Evolutionary conservation across 2,888 invertebrate species (phyloP), one percentile per base, ranked within the genome.

Genomic region (Rhagium mordax): DNA sequence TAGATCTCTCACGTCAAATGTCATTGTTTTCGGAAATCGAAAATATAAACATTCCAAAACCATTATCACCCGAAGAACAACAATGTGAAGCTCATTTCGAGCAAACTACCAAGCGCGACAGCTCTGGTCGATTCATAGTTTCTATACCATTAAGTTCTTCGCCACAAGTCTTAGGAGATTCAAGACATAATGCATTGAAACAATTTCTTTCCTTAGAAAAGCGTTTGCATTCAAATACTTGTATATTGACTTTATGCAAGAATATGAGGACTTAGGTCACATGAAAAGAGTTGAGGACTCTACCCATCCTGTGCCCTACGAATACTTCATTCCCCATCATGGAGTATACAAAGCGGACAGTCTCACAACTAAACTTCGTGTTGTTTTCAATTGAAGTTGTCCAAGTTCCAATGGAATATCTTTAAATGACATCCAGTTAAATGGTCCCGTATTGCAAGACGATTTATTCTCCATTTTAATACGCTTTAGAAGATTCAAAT

Each of bases 291-390:
- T 41, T 41, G 16, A 20, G 10, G 41, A 60, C 33, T 2, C 41
- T 6, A 5, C n/a, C 4, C 7, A 41, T 41, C 16, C 16, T 41
- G 18, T 4, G 2, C 4, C 33, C 3, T n/a, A 27, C 29, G 29
- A 59, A 59, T 59, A 59, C 29, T 59, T 59, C 59, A 59, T 59
- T 15, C 59, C 59, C 10, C 29, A 59, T 29, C 59, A 59, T 59
- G 59, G 59, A 8, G 59, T 59, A 29, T 59, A 59, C 15, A 59
- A 59, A 15, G 29, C 59, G 4, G 59, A 59, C 59, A 59, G 59
- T 8, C 29, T 27, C 16, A 59, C 59, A 7, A 59, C 59, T 15
- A 59, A 59, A 16, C 33, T 59, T 29, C 59, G 59, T 16, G 59
- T 59, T 2, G 59, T 27, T 6, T 59, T 59, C 33, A 59, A 59